phyloP scores from a whole-genome alignment of 2,113 vertebrate species.

The Triplophysa rosa region DNA sequence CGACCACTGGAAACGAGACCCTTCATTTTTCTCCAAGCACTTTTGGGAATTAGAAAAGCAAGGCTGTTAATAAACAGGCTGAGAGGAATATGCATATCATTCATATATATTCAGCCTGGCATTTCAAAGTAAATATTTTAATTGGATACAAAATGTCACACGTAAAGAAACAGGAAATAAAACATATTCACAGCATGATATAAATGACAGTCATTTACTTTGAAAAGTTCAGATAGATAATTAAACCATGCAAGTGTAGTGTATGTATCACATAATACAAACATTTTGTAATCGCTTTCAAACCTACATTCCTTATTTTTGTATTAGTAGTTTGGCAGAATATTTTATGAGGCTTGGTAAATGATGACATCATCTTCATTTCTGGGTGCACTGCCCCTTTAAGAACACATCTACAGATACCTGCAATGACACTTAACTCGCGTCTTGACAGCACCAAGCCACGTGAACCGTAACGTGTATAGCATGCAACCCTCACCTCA shows the following conservation, averaged over 20 bases:
- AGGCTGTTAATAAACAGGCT: constrained; percentile 63
- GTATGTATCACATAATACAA: too few species aligned
- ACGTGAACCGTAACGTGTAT: constrained; percentile 4
- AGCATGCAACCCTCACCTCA: constrained; percentile 69
- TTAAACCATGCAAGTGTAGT: not conserved
- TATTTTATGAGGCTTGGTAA: too few species aligned
- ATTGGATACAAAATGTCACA: constrained; percentile 62
- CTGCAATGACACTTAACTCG: not conserved
- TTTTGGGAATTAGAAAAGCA: constrained; percentile 50
- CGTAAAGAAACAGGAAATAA: constrained; percentile 50
- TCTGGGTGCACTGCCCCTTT: not conserved
- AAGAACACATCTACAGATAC: not conserved
- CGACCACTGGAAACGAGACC: constrained; percentile 52
- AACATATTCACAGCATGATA: not conserved
- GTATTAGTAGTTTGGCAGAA: too few species aligned
- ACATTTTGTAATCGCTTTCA: too few species aligned
- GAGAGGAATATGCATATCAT: constrained; percentile 70
- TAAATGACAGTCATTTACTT: not conserved
- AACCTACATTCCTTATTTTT: too few species aligned
- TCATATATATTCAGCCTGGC: constrained; percentile 64
- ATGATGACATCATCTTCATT: not conserved
- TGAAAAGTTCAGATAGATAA: not conserved
- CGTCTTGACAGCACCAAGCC: not conserved
- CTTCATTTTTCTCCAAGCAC: constrained; percentile 59
- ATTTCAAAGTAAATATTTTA: constrained; percentile 57